A percentile compares a stretch with the other conserved stretches of the same genome.
These are phyloP conservation scores for Geotrypetes seraphini DNA, from an alignment of 2,797 vertebrate species.

Conservation along the genomic window DNA sequence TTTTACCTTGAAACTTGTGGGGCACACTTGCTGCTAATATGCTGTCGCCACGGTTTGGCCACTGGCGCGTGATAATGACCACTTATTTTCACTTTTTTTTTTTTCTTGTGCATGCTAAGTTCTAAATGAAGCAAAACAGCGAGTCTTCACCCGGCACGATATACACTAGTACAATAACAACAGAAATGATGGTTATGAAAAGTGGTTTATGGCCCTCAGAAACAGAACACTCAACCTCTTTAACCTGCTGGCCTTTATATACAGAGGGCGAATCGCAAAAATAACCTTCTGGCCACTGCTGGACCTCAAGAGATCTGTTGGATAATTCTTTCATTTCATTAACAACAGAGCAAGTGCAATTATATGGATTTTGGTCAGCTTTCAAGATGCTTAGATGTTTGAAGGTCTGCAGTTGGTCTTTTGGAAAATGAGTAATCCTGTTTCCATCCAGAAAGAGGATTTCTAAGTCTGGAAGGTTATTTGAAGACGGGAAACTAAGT, in stretches of 20 bases:
- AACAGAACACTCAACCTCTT: neutral
- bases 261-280: neutral
- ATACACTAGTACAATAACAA: neutral
- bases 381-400: slow-evolving; percentile 9
- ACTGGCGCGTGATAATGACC: no score
- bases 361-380: slow-evolving; percentile 20
- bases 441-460: slow-evolving; percentile 35
- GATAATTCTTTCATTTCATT: slow-evolving; percentile 19
- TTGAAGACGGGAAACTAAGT: slow-evolving; percentile 5
- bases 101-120: no score
- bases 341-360: slow-evolving; percentile 16
- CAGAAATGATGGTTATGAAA: neutral
- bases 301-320: neutral
- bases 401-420: slow-evolving; percentile 9
- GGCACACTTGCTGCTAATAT: no score
- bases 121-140: no score
- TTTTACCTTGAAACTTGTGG: no score
- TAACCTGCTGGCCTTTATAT: slow-evolving; percentile 8
- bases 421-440: neutral
- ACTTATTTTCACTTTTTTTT: no score
- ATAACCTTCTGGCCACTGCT: slow-evolving; percentile 33
- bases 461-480: slow-evolving; percentile 9
- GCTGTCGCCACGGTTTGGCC: no score
- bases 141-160: slow-evolving; percentile 1
- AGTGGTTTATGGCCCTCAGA: slow-evolving; percentile 7